These are phyloP conservation scores for Saguinus midas DNA, from an alignment of 2,113 vertebrate species.

Conservation along the genomic window DNA sequence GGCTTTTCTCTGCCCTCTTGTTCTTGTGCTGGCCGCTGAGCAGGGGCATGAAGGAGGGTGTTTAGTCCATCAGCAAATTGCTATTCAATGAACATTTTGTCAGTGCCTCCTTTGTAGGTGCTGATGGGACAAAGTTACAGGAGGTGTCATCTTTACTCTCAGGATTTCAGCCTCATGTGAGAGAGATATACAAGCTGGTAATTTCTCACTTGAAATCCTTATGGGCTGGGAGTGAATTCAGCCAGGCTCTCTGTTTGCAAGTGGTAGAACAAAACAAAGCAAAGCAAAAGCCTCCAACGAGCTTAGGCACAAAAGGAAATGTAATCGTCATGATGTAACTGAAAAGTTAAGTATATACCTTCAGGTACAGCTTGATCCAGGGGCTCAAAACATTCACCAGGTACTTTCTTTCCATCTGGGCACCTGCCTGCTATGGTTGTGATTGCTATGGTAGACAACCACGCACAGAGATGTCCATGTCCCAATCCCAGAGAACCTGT, in stretches of 20 bases:
- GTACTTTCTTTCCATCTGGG: not conserved
- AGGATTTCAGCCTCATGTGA: not conserved
- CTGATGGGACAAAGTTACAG: not conserved
- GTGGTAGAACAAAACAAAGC: not conserved
- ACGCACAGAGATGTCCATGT: too few species aligned
- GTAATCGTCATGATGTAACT: not conserved
- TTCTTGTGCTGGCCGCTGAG: too few species aligned
- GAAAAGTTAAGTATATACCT: not conserved
- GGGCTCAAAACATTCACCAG: not conserved
- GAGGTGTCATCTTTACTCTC: not conserved
- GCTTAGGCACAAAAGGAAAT: not conserved
- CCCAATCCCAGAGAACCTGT: not conserved
- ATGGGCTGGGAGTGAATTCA: not conserved
- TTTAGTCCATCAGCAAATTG: not conserved
- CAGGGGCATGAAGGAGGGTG: not conserved
- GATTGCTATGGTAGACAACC: not conserved
- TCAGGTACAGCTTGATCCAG: conserved; percentile 17
- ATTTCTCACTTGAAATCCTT: not conserved
- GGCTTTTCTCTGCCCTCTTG: not conserved
- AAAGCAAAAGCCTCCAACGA: not conserved
- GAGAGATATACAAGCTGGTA: not conserved
- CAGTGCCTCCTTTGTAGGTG: not conserved
- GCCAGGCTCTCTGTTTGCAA: not conserved
- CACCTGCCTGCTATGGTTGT: not conserved
- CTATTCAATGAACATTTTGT: not conserved